A percentile compares a stretch with the other conserved stretches of the same genome.
Evolutionary conservation across 2,797 vertebrate genomes (phyloP).

Genomic region (Tapirus indicus): DNA sequence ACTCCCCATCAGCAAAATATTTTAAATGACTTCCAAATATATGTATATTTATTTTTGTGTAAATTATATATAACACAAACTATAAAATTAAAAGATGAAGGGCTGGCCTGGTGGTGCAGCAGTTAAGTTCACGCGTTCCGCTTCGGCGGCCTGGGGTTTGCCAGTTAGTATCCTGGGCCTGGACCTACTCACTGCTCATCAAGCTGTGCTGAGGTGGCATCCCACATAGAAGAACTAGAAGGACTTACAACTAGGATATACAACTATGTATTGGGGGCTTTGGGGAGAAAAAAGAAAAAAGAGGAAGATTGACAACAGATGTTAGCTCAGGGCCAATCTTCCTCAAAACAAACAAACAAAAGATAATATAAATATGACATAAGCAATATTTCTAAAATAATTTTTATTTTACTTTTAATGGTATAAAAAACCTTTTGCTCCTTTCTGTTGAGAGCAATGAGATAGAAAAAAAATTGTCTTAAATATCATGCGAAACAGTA

Average conservation of each 20-base stretch:
- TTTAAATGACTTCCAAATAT: neutral
- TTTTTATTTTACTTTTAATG: constrained; percentile 27
- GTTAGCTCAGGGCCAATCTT: too few relatives aligned
- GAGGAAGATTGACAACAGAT: too few relatives aligned
- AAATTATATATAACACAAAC: constrained; percentile 1
- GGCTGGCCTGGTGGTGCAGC: too few relatives aligned
- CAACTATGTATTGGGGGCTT: too few relatives aligned
- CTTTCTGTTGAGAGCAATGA: neutral
- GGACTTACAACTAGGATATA: too few relatives aligned
- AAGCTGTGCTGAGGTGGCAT: too few relatives aligned
- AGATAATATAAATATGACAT: neutral
- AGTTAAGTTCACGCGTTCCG: too few relatives aligned
- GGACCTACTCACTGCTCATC: too few relatives aligned
- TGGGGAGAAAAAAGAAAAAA: too few relatives aligned
- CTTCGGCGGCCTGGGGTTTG: too few relatives aligned
- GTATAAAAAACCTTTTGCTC: neutral
- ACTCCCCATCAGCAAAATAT: neutral
- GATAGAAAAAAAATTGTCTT: neutral
- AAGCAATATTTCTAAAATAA: neutral
- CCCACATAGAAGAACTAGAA: too few relatives aligned
- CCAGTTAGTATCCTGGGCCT: too few relatives aligned
- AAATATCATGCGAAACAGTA: constrained; percentile 35
- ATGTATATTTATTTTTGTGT: constrained; percentile 51
- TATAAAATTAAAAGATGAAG: neutral
- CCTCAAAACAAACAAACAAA: neutral